These are phyloP conservation scores for Onychomys leucogaster DNA, from an alignment of 2,797 vertebrate species.

Conservation along the genomic window DNA sequence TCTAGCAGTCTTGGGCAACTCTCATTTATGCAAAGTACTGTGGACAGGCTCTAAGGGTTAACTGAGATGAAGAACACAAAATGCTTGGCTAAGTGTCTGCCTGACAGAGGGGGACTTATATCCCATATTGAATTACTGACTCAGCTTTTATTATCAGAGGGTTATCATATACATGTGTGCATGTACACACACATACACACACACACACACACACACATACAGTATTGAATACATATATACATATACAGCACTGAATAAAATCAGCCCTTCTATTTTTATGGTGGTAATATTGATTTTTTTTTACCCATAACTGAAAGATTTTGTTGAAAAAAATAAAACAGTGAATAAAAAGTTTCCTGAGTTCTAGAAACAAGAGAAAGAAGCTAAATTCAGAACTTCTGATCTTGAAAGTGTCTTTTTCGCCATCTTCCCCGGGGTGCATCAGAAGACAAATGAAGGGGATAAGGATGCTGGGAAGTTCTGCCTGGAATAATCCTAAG, in stretches of 20 bases:
- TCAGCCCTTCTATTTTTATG: conserved; percentile 47
- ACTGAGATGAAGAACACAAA: neutral
- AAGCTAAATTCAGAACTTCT: conserved; percentile 66
- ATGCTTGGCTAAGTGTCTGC: neutral
- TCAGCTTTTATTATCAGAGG: neutral
- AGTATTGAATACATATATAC: neutral
- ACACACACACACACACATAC: neutral
- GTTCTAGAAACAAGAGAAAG: conserved; percentile 77
- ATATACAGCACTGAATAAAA: conserved; percentile 26
- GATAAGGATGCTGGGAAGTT: conserved; percentile 3
- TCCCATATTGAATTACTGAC: neutral
- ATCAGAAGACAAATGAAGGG: conserved; percentile 58
- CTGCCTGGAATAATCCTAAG: conserved; percentile 12
- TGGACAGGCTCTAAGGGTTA: neutral
- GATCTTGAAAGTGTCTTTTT: conserved; percentile 69
- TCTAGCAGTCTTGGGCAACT: neutral
- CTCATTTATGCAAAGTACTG: neutral
- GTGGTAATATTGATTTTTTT: conserved; percentile 53
- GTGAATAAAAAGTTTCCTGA: conserved; percentile 12
- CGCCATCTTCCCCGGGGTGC: conserved; percentile 14
- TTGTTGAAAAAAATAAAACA: conserved; percentile 49
- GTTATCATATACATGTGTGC: neutral
- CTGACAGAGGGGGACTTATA: neutral
- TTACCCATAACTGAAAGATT: conserved; percentile 48
- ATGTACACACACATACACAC: neutral